Base-by-base conservation (phyloP, 2,113 vertebrate genomes). In the Potamarius usumacintae region DNA sequence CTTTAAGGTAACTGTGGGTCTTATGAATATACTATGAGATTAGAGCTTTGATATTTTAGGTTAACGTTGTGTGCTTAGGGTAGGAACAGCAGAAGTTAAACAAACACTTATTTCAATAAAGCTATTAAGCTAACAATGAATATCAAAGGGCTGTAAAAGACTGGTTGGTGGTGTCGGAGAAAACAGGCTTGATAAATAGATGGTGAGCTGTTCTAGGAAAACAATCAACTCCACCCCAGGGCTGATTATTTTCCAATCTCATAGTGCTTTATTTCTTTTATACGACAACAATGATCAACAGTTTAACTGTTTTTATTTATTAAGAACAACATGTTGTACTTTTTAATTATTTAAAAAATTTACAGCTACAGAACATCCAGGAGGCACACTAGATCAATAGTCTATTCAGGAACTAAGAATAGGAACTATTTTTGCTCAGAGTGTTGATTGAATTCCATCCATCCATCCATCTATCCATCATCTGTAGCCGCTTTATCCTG, bases 1-100 rank as follows among this genome's bases (percentile, higher is more conserved):
- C 88, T 96, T 96, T 86, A 94, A 95, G 92, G 95, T 96, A 30
- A 57, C 83, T 57, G 11, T 67, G 30, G 60, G 14, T 48, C n/a
- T 20, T 76, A 48, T 74, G 11, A 74, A 77, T 52, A 25, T 9
- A 18, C 7, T 48, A 71, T 18, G 69, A 71, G 69, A 42, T 48
- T 42, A 50, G 42, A 1, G 8, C 30, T 18, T 48, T 17, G 55
- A 57, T 57, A 12, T 57, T 57, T 12, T 57, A 53, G 53, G 9
- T 55, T 53, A 1, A 58, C 7, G 18, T 60, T 18, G 20, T 60
- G 58, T 60, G 58, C 58, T 60, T 60, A 60, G 58, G 5, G 18
- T 60, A 60, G 58, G 20, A 7, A 17, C 17, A 60, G 58, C 58
- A 60, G 18, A 17, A 20, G 17, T 10, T 60, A 20, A 20, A 60